These are phyloP conservation scores for Orthosia incerta DNA, from an alignment of 2,888 invertebrate species.

Conservation along the genomic window DNA sequence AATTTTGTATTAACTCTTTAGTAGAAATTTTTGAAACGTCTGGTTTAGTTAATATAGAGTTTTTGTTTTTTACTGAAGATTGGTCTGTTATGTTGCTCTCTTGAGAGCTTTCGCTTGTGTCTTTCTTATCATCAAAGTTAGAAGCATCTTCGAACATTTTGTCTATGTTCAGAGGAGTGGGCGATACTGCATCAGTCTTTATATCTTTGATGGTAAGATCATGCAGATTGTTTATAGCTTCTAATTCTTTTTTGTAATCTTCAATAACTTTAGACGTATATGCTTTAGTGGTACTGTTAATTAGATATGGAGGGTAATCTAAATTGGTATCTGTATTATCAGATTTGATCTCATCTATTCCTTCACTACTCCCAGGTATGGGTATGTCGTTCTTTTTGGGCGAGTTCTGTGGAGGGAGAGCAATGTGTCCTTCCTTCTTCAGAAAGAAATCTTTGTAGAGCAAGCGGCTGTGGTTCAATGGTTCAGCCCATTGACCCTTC, in stretches of 20 bases:
- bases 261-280: slow-evolving; percentile 90
- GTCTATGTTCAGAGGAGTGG: slow-evolving; percentile 86
- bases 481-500: slow-evolving; percentile 79
- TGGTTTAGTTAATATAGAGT: slow-evolving; percentile 74
- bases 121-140: slow-evolving; percentile 72
- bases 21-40: slow-evolving; percentile 86
- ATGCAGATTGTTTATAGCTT: slow-evolving; percentile 87
- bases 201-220: slow-evolving; percentile 88
- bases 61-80: slow-evolving; percentile 71
- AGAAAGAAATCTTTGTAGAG: slow-evolving; percentile 88
- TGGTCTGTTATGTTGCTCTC: slow-evolving; percentile 66
- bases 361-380: slow-evolving; percentile 71
- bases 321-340: slow-evolving; percentile 73
- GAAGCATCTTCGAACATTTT: slow-evolving; percentile 85
- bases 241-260: slow-evolving; percentile 89
- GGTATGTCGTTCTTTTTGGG: slow-evolving; percentile 74
- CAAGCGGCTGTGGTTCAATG: slow-evolving; percentile 86
- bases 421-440: slow-evolving; percentile 84
- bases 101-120: slow-evolving; percentile 68
- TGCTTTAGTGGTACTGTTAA: slow-evolving; percentile 86
- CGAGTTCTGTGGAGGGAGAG: slow-evolving; percentile 84
- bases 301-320: slow-evolving; percentile 86
- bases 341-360: slow-evolving; percentile 59
- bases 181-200: slow-evolving; percentile 85
- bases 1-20: slow-evolving; percentile 87